Base-by-base conservation (phyloP, 92 coral and sea anemone genomes). In the Epizoanthus illoricatus region DNA sequence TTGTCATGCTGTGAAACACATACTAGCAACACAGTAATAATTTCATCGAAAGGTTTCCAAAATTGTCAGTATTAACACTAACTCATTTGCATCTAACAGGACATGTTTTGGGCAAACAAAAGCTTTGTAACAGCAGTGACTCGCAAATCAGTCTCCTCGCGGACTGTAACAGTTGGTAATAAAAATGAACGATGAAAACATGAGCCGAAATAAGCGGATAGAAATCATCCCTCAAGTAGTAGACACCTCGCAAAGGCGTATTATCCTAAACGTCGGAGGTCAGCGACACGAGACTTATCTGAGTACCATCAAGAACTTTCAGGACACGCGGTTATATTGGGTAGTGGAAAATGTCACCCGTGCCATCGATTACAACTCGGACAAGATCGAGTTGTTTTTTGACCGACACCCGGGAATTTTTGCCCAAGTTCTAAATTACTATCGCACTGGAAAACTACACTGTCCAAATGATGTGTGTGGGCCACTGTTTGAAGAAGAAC, bases 391-490 rank as follows among this genome's bases (percentile, higher is more conserved):
- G 92, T 75, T 94, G 45, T 94, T 94, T 69, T 94, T 94, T 67
- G 98, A 94, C 75, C 90, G 98, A 6, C 98, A 94, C 74, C 98
- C 98, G 54, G 90, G 85, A 12, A 93, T 94, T 71, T 94, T 94
- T 67, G 94, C 90, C 42, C 94, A 92, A 65, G 89, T 94, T 69
- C 85, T 94, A 79, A 94, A 94, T 75, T 94, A 94, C 86, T 94
- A 94, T 60, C 89, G 98, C 43, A 94, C 98, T 3, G 98, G 98
- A 1, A 94, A 93, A 65, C 85, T 94, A 69, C 98, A 94, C 52
- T 94, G 98, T 55, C 98, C 98, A 1, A 94, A 91, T 55, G 98
- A 94, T 73, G 97, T 94, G 19, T 94, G 98, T 41, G 98, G 98
- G 11, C 98, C 98, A 28, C 84, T 94, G 16, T 94, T 94, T 75